Evolutionary conservation across 1,140 invertebrate species (phyloP).

Genomic region (Proales similis): DNA sequence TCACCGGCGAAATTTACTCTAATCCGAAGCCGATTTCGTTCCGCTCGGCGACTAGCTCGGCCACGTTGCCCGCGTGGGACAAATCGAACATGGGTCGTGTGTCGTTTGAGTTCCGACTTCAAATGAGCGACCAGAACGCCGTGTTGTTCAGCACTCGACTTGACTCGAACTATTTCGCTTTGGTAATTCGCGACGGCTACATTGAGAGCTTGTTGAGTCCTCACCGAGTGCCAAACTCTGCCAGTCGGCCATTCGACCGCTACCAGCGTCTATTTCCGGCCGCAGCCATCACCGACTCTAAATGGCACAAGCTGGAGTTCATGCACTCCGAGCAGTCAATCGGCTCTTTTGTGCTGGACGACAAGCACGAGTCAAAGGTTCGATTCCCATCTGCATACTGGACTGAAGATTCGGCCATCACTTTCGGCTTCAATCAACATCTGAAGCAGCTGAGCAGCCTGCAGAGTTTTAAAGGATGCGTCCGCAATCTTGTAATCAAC

Average conservation of each 20-base stretch:
- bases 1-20: constrained; percentile 15
- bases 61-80: constrained; percentile 3
- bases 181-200: constrained; percentile 4
- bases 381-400: constrained; percentile 19
- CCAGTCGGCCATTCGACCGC: constrained; percentile 1
- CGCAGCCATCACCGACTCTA: constrained; percentile 1
- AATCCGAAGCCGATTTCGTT: constrained; percentile 35
- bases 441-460: neutral
- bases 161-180: constrained; percentile 6
- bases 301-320: constrained; percentile 35
- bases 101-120: constrained; percentile 13
- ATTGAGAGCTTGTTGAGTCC: constrained; percentile 19
- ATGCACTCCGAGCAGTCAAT: constrained; percentile 8
- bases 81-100: constrained; percentile 29
- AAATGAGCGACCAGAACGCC: constrained; percentile 21
- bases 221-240: constrained; percentile 27
- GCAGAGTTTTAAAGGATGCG: constrained; percentile 13
- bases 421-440: constrained; percentile 6
- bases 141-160: constrained; percentile 7
- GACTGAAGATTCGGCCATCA: constrained; percentile 16
- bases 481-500: constrained; percentile 33
- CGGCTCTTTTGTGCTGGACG: constrained; percentile 22
- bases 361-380: constrained; percentile 11
- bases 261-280: constrained; percentile 19
- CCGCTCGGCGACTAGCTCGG: constrained; percentile 3